Evolutionary conservation across 2,888 invertebrate species (phyloP).

Genomic region (Tetropium fuscum): DNA sequence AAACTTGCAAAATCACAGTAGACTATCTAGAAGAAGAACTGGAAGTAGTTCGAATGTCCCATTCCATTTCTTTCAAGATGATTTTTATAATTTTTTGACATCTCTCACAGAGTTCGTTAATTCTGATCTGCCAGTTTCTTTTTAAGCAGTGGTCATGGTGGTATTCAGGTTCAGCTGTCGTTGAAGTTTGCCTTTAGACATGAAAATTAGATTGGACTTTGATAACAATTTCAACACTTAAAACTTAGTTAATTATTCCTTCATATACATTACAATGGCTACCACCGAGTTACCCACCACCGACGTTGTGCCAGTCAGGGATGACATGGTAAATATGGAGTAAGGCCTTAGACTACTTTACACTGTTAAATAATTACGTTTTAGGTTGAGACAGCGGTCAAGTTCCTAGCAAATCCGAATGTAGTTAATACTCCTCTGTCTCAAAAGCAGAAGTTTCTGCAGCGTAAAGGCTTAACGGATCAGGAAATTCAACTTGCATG

Average conservation of each 20-base stretch:
- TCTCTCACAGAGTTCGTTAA: too few species aligned
- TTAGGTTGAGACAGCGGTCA: constrained; percentile 87
- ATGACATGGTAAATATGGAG: constrained; percentile 42
- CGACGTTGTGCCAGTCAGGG: constrained; percentile 28
- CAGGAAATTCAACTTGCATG: constrained; percentile 81
- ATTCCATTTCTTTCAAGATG: too few species aligned
- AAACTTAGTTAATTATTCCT: not conserved
- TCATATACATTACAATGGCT: constrained; percentile 19
- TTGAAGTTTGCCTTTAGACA: not conserved
- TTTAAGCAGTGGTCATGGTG: too few species aligned
- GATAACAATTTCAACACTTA: not conserved
- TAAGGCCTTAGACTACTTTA: too few species aligned
- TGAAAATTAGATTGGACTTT: constrained; percentile 15
- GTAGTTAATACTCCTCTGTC: constrained; percentile 80
- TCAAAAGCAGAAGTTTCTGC: constrained; percentile 84
- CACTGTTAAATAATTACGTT: constrained; percentile 39
- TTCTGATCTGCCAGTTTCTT: too few species aligned
- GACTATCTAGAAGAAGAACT: too few species aligned
- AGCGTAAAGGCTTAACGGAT: constrained; percentile 81
- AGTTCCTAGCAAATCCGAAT: constrained; percentile 88
- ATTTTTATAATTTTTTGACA: not conserved
- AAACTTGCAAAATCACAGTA: too few species aligned
- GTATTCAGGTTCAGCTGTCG: not conserved
- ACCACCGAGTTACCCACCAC: constrained; percentile 26
- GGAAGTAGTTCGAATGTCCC: too few species aligned